These are phyloP conservation scores for Agonum fuliginosum DNA, from an alignment of 2,888 invertebrate species.

Conservation along the genomic window DNA sequence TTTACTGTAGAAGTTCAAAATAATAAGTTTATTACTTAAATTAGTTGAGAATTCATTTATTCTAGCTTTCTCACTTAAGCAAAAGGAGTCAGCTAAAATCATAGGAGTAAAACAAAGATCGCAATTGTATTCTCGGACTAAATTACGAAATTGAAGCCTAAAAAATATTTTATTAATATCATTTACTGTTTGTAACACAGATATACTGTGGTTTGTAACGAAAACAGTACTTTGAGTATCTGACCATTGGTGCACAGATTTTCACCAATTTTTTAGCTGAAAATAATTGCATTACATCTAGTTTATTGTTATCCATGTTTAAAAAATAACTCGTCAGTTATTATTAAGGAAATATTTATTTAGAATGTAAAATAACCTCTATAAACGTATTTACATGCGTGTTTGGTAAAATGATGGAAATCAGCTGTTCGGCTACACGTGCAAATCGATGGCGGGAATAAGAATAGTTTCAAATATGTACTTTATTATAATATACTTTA, in stretches of 20 bases:
- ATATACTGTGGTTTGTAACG: no score
- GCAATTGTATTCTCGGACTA: conserved; percentile 87
- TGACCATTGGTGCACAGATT: conserved; percentile 96
- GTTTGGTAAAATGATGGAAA: no score
- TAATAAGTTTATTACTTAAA: conserved; percentile 68
- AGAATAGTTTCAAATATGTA: neutral
- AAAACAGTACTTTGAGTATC: conserved; percentile 87
- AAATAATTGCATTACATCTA: conserved; percentile 80
- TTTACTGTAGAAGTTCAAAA: conserved; percentile 27
- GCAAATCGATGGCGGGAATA: neutral
- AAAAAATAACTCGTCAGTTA: no score
- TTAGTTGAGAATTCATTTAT: conserved; percentile 87
- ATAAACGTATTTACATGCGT: no score
- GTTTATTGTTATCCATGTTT: neutral
- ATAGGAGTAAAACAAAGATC: conserved; percentile 96
- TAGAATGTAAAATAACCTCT: neutral
- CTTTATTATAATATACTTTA: neutral
- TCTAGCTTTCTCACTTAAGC: conserved; percentile 90
- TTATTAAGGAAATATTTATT: no score
- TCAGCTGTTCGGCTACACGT: no score
- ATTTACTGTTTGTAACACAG: no score
- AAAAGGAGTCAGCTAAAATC: conserved; percentile 96
- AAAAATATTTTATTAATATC: conserved; percentile 62
- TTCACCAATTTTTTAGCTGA: conserved; percentile 79
- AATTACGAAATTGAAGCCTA: conserved; percentile 84